Base-by-base conservation (phyloP, 2,113 vertebrate genomes). In the Strigops habroptila region DNA sequence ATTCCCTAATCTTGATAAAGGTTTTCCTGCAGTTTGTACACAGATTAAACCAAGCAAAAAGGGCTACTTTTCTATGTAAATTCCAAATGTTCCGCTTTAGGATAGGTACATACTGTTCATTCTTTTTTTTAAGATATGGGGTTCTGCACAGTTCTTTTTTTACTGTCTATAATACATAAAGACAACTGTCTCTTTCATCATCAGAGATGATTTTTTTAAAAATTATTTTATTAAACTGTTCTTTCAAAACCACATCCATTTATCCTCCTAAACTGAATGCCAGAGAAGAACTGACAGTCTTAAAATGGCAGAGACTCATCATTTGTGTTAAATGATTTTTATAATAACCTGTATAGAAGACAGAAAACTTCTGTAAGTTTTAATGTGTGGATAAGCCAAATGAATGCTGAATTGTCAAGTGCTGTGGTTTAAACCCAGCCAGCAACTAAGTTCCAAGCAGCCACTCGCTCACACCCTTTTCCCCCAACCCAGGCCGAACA, bases 61-160 rank as follows among this genome's bases (percentile, higher is more conserved):
- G 3, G 2, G 2, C 4, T 81, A 15, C 4, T 30, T 86, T 70
- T 63, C 28, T 39, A 10, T 18, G 11, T 4, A 27, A 12, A 4
- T 48, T 91, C 19, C 16, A 74, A 77, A 83, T 44, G 6, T 8
- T 65, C 14, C 62, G 1, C 3, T 57, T 71, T 81, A 86, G 8
- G 23, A 74, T 30, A 43, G 14, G 3, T 49, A 35, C 1, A 3
- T 11, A 15, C 1, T 16, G 3, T 15, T 14, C 0, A 10, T 48
- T 31, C n/a, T 14, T 85, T 28, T 89, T 69, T 39, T 19, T 37
- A 88, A 60, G 22, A 60, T 59, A 48, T 8, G 3, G 4, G 30
- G 3, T 49, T 63, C 23, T 75, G 3, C 4, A 35, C 1, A 14
- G 3, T 44, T n/a, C 12, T 4, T 24, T 35, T 37, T 64, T 48